Evolutionary conservation across 2,888 invertebrate species (phyloP).

Genomic region (Dryococelus australis): DNA sequence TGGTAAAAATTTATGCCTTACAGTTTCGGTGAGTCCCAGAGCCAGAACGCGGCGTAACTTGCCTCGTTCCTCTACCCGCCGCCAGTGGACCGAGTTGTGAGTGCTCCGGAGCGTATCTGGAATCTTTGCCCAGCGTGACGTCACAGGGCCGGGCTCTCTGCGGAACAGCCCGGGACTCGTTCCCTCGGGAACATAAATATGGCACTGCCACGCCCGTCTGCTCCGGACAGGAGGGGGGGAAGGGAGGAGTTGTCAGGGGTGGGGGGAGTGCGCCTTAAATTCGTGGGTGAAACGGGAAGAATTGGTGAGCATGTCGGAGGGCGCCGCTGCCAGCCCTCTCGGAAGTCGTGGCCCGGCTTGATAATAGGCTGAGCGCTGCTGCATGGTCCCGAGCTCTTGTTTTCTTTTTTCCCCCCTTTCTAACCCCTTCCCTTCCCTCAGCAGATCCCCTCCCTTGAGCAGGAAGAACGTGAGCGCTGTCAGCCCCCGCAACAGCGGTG

Average conservation of each 20-base stretch:
- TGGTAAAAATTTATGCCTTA: too few species aligned
- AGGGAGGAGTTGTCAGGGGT: too few species aligned
- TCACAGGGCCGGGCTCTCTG: not conserved
- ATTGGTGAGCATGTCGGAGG: slow-evolving; percentile 10
- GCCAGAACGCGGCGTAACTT: too few species aligned
- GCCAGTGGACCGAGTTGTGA: not conserved
- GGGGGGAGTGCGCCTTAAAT: not conserved
- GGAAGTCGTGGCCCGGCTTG: slow-evolving; percentile 6
- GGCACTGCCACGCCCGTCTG: slow-evolving; percentile 11
- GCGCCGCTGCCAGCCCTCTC: not conserved
- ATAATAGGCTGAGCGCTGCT: slow-evolving; percentile 6
- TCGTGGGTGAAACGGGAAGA: slow-evolving; percentile 1
- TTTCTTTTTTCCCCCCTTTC: not conserved
- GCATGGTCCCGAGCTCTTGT: not conserved
- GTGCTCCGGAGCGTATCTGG: not conserved
- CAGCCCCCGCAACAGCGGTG: not conserved
- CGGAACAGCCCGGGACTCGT: not conserved
- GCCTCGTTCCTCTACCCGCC: too few species aligned
- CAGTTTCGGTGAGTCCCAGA: too few species aligned
- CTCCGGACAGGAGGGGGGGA: not conserved
- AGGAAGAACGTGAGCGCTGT: not conserved
- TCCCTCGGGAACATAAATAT: not conserved
- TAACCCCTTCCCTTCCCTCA: not conserved
- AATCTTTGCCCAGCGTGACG: not conserved
- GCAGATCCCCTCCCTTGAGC: not conserved